Evolutionary conservation across 1,140 invertebrate species (phyloP).

Genomic region (Cataglyphis hispanica): DNA sequence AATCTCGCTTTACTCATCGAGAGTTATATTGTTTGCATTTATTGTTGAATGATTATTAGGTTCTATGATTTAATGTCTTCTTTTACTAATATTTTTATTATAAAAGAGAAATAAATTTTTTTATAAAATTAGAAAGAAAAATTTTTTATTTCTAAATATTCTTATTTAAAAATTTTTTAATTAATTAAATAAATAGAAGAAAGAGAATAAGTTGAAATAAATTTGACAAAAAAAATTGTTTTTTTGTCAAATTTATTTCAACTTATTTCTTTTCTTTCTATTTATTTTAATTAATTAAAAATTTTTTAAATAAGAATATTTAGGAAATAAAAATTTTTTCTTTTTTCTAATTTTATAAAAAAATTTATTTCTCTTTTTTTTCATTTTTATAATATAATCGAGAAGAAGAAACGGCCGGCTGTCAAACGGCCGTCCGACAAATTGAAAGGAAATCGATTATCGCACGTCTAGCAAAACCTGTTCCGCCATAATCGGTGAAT

Average conservation of each 20-base stretch:
- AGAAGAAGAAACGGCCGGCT: neutral
- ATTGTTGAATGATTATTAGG: neutral
- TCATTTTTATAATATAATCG: constrained; percentile 29
- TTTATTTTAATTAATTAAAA: no score
- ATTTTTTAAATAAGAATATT: no score
- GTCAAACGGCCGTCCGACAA: constrained; percentile 20
- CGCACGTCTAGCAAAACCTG: constrained; percentile 45
- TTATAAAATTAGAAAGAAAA: neutral
- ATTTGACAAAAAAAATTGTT: neutral
- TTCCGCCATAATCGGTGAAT: constrained; percentile 62
- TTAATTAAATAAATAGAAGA: neutral
- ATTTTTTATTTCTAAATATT: neutral
- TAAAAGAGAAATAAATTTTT: neutral
- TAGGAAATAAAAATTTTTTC: no score
- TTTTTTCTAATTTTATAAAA: no score
- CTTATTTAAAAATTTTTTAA: neutral
- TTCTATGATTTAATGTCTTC: neutral
- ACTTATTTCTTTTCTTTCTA: no score
- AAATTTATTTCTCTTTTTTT: no score
- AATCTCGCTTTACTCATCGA: neutral
- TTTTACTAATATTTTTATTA: neutral
- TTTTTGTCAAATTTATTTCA: no score
- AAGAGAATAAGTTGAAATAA: neutral
- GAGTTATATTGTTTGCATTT: neutral
- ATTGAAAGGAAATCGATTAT: constrained; percentile 52